These are phyloP conservation scores for Plecotus auritus DNA, from an alignment of 2,113 vertebrate genomes.

Conservation along the genomic window DNA sequence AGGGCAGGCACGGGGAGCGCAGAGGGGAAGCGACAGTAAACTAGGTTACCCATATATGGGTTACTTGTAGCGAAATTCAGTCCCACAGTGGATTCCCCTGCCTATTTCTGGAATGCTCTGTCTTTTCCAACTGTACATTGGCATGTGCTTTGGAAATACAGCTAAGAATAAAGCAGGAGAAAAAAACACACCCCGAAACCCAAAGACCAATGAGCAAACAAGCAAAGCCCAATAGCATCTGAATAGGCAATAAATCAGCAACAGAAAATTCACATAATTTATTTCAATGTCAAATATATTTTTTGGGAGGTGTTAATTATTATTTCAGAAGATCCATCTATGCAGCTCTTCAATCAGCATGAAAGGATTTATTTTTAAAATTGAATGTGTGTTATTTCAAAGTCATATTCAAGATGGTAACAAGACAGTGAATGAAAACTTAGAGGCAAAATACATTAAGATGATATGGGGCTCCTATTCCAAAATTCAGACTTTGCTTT, in stretches of 20 bases:
- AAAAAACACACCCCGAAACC: not conserved
- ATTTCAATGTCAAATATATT: not conserved
- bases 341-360: not conserved
- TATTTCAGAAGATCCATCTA: not conserved
- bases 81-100: constrained; percentile 39
- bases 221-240: not conserved
- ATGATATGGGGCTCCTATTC: not conserved
- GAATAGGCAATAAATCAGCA: not conserved
- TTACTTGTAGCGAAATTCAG: constrained; percentile 28
- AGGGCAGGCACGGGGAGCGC: not conserved
- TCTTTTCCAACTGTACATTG: constrained; percentile 60
- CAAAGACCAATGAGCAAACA: not conserved
- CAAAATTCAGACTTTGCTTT: constrained; percentile 10
- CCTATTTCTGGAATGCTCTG: constrained; percentile 58
- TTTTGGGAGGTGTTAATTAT: not conserved
- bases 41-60: constrained; percentile 51
- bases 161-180: constrained; percentile 45
- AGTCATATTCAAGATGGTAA: not conserved
- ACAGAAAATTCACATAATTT: not conserved
- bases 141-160: constrained; percentile 44
- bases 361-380: not conserved
- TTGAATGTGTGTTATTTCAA: not conserved
- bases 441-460: not conserved
- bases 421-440: not conserved
- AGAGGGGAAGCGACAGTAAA: not conserved